Evolutionary conservation across 1,140 invertebrate genomes (phyloP).

Genomic region (Drosophila busckii): DNA sequence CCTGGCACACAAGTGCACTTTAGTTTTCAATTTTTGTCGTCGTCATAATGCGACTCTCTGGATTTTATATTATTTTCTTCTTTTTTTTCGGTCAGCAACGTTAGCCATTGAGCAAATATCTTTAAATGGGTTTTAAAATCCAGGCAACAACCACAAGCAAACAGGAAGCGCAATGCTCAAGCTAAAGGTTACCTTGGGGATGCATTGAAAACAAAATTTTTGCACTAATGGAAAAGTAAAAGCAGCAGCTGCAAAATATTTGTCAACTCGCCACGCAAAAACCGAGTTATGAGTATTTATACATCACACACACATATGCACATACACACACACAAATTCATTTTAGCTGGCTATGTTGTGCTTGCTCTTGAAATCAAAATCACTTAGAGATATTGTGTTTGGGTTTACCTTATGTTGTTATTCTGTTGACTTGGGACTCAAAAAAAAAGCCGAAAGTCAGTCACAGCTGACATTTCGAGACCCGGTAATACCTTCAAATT

Average conservation of each 20-base stretch:
- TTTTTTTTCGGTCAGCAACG: conserved; percentile 15
- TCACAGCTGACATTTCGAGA: too few species aligned
- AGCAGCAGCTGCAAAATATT: conserved; percentile 39
- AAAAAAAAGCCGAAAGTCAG: too few species aligned
- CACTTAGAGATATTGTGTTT: conserved; percentile 40
- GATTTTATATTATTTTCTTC: conserved; percentile 21
- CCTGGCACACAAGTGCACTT: conserved; percentile 61
- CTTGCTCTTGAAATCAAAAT: conserved; percentile 43
- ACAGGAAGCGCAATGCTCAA: conserved; percentile 34
- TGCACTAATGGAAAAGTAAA: conserved; percentile 70
- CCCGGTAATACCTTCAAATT: too few species aligned
- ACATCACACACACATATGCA: conserved; percentile 15
- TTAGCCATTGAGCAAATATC: conserved; percentile 56
- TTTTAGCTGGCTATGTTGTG: too few species aligned
- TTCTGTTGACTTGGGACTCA: conserved; percentile 55
- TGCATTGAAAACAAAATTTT: conserved; percentile 64
- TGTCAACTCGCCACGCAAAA: conserved; percentile 19
- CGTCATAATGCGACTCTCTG: conserved; percentile 58
- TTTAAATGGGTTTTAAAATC: conserved; percentile 68
- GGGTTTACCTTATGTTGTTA: conserved; percentile 14
- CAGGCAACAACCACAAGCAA: not conserved
- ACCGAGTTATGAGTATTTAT: conserved; percentile 35
- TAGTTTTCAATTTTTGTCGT: conserved; percentile 69
- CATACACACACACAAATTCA: too few species aligned
- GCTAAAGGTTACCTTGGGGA: conserved; percentile 62